Evolutionary conservation across 2,797 vertebrate species (phyloP).

Genomic region (Lycodopsis pacificus): DNA sequence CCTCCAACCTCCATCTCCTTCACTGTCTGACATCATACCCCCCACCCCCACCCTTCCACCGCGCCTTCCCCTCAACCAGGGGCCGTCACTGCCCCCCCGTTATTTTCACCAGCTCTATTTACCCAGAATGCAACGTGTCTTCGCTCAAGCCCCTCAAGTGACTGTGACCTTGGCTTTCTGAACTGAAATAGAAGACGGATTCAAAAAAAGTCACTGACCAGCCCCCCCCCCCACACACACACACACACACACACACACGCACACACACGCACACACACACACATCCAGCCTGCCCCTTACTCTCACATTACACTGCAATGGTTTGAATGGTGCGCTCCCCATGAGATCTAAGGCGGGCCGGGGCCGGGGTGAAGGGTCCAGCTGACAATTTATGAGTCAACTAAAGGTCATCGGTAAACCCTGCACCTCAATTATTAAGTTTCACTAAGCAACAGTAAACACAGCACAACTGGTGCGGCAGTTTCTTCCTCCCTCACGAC

Average conservation of each 20-base stretch:
- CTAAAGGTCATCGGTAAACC: conserved; percentile 72
- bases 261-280: no score
- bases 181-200: conserved; percentile 71
- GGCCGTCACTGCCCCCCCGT: background rate
- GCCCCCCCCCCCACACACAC: conserved; percentile 29
- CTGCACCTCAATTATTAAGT: conserved; percentile 42
- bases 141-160: conserved; percentile 51
- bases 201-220: conserved; percentile 48
- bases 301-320: conserved; percentile 83
- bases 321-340: conserved; percentile 73
- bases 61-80: conserved; percentile 3
- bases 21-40: conserved; percentile 10
- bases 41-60: background rate
- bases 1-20: conserved; percentile 39
- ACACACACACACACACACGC: no score
- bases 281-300: conserved; percentile 38
- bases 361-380: conserved; percentile 70
- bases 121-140: conserved; percentile 64
- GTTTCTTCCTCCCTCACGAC: conserved; percentile 51
- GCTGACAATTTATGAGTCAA: conserved; percentile 72
- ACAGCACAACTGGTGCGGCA: conserved; percentile 49
- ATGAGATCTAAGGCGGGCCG: conserved; percentile 54
- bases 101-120: conserved; percentile 35
- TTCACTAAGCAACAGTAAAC: conserved; percentile 72
- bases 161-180: conserved; percentile 71